phyloP scores from a whole-genome alignment of 2,888 invertebrate species.

The Leptopilina drosophilae region DNA sequence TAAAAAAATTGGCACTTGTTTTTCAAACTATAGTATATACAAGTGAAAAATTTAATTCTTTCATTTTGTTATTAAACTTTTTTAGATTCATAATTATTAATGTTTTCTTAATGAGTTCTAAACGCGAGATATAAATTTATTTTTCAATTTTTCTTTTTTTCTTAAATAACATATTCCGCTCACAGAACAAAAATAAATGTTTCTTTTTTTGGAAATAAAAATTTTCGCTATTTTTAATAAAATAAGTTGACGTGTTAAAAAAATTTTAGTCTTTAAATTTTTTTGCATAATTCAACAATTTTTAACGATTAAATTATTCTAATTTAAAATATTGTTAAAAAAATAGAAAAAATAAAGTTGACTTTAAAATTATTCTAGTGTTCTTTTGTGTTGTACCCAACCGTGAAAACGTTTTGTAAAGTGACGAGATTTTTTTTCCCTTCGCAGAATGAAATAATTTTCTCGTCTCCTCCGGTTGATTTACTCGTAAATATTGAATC shows the following conservation, averaged over 20 bases:
- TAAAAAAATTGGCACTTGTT: slow-evolving; percentile 35
- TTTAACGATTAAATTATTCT: neutral
- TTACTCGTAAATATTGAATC: slow-evolving; percentile 96
- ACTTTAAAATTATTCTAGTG: slow-evolving; percentile 81
- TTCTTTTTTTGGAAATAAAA: too few species aligned
- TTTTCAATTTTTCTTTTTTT: too few species aligned
- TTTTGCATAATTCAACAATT: neutral
- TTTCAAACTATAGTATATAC: slow-evolving; percentile 26
- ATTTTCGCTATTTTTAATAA: neutral
- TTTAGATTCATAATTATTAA: too few species aligned
- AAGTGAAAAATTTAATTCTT: slow-evolving; percentile 1
- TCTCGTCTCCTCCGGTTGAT: slow-evolving; percentile 93
- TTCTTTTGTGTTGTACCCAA: slow-evolving; percentile 94
- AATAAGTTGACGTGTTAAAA: neutral
- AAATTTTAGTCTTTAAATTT: slow-evolving; percentile 3
- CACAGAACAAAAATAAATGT: slow-evolving; percentile 6
- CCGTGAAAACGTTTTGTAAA: slow-evolving; percentile 99
- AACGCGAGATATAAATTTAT: too few species aligned
- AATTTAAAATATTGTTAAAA: neutral
- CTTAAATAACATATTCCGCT: neutral
- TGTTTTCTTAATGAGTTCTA: too few species aligned
- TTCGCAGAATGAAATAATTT: slow-evolving; percentile 97
- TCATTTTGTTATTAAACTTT: neutral
- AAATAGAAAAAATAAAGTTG: neutral
- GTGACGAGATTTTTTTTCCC: slow-evolving; percentile 94